Evolutionary conservation across 2,888 invertebrate species (phyloP).

Genomic region (Nephrotoma appendiculata): DNA sequence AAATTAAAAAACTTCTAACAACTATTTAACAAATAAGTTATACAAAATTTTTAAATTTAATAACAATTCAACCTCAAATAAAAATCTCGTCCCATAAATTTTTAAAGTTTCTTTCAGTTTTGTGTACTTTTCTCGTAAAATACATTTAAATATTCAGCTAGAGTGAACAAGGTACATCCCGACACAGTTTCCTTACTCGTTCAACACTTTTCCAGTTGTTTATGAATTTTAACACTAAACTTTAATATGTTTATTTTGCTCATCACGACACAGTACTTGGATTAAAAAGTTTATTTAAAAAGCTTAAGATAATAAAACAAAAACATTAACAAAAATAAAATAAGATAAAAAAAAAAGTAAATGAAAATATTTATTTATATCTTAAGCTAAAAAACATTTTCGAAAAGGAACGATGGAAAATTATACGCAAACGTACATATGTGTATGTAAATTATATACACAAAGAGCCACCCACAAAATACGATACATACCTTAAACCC

Average conservation of each 20-base stretch:
- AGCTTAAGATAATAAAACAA: not conserved
- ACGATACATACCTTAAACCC: constrained; percentile 68
- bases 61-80: not conserved
- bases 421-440: not conserved
- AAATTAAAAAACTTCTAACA: not conserved
- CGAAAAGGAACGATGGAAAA: not conserved
- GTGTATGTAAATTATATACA: not conserved
- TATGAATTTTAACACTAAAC: not conserved
- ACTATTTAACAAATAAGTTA: not conserved
- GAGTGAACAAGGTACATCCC: not conserved
- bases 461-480: not conserved
- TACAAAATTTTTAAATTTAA: not conserved
- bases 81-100: not conserved
- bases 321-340: not conserved
- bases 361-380: not conserved
- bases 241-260: not conserved
- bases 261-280: not conserved
- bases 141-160: not conserved
- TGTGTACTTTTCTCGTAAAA: not conserved
- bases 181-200: not conserved
- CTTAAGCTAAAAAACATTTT: not conserved
- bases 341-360: not conserved
- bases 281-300: not conserved
- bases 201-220: not conserved
- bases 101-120: not conserved